phyloP scores from a whole-genome alignment of 2,797 vertebrate species.

The Cuniculus paca region DNA sequence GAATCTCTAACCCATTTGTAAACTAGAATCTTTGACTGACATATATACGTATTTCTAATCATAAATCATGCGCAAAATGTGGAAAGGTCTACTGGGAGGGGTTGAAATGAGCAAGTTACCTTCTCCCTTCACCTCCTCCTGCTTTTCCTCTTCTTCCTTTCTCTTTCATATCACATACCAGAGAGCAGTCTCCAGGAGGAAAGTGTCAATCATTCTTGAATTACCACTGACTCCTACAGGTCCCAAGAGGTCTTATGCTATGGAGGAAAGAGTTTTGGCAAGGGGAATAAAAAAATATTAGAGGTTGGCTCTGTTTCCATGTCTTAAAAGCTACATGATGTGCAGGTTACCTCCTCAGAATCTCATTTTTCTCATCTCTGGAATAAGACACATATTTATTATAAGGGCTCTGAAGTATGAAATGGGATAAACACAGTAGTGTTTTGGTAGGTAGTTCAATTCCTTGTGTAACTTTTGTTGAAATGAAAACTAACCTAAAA shows the following conservation, averaged over 20 bases:
- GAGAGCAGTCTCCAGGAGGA: neutral
- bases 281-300: neutral
- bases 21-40: conserved; percentile 10
- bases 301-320: neutral
- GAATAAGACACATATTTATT: neutral
- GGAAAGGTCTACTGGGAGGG: neutral
- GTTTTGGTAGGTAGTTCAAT: conserved; percentile 8
- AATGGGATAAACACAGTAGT: neutral
- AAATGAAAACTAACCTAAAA: conserved; percentile 39
- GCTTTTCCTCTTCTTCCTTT: neutral
- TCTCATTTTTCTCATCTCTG: neutral
- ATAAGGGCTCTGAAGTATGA: neutral
- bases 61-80: neutral
- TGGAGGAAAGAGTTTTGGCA: neutral
- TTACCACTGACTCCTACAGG: neutral
- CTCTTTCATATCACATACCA: neutral
- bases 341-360: neutral
- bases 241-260: neutral
- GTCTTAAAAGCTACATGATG: neutral
- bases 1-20: neutral
- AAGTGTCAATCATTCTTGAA: neutral
- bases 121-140: neutral
- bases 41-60: neutral
- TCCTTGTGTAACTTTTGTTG: neutral
- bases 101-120: neutral